Evolutionary conservation across 2,888 invertebrate species (phyloP), one percentile per base, ranked within the genome.

Genomic region (Nezara viridula): DNA sequence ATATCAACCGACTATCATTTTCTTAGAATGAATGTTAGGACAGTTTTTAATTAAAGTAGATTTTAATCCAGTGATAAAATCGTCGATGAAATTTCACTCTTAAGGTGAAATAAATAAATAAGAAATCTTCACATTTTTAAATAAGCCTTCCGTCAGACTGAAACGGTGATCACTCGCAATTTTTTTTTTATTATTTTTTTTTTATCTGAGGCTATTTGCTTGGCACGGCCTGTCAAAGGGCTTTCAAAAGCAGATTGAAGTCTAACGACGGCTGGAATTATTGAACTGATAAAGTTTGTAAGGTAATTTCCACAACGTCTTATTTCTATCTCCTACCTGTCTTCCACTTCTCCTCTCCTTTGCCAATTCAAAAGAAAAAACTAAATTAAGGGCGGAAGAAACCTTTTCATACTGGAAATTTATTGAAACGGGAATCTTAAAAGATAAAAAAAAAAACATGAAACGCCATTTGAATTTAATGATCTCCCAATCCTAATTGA

Each of bases 201-300:
- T 73, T 73, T 73, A 73, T 73, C 32, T 73, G 14, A 6, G 7
- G 16, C 32, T 37, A 37, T 73, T 73, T 73, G 37, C 37, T 73
- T 44, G 81, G 24, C 24, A 81, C 44, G 44, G 81, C 2, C 81
- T 47, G 81, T 81, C 81, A 81, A 81, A 81, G 81, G 44, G n/a
- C 24, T 81, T n/a, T 44, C 81, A n/a, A 81, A 77, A 14, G 44
- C n/a, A 44, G 44, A 81, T 37, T 81, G 81, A 47, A 81, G 81
- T 3, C 44, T 40, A 40, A 21, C 7, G 32, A 21, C 77, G 5
- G 40, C 16, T 5, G 44, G 16, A 81, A 81, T 81, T 81, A 47
- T 81, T 81, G 81, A 81, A 44, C 81, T 44, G 81, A 81, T 81
- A 81, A 81, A 81, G 44, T 81, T 81, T 24, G 4, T 81, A 73